Percentiles rank a stretch among this genome's conserved stretches.
These are phyloP conservation scores for Limnodromus scolopaceus DNA, from an alignment of 2,797 vertebrate species.

Conservation along the genomic window DNA sequence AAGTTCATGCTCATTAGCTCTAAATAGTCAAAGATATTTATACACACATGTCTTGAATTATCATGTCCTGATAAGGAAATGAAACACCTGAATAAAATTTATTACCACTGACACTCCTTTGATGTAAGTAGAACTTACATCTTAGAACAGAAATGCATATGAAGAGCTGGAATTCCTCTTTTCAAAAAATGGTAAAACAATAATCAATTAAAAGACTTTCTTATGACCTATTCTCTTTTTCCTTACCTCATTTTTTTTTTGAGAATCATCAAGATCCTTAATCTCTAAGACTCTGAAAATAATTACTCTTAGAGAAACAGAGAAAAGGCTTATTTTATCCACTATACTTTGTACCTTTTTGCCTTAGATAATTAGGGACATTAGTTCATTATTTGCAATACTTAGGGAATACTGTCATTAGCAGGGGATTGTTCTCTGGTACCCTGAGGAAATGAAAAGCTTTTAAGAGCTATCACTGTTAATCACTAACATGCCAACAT, in stretches of 20 bases:
- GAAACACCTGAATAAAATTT: not conserved
- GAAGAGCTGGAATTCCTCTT: not conserved
- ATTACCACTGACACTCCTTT: not conserved
- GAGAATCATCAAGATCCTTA: not conserved
- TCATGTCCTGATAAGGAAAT: not conserved
- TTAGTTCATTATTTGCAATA: constrained; percentile 21
- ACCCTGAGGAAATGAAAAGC: constrained; percentile 46
- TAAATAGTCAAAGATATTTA: not conserved
- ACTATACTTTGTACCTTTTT: not conserved
- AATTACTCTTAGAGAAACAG: not conserved
- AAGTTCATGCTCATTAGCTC: not conserved
- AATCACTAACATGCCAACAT: constrained; percentile 25
- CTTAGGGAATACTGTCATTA: constrained; percentile 41
- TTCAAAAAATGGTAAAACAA: not conserved
- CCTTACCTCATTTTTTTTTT: not conserved
- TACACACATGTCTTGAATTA: not conserved
- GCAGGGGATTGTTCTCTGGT: constrained; percentile 22
- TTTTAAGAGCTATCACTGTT: constrained; percentile 55
- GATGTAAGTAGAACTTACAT: not conserved
- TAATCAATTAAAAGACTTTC: not conserved
- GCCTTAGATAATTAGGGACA: constrained; percentile 18
- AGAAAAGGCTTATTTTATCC: not conserved
- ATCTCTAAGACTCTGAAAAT: not conserved
- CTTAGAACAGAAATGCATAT: not conserved
- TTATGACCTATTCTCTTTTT: not conserved